Evolutionary conservation across 2,113 vertebrate genomes (phyloP).

Genomic region (Hypanus sabinus): DNA sequence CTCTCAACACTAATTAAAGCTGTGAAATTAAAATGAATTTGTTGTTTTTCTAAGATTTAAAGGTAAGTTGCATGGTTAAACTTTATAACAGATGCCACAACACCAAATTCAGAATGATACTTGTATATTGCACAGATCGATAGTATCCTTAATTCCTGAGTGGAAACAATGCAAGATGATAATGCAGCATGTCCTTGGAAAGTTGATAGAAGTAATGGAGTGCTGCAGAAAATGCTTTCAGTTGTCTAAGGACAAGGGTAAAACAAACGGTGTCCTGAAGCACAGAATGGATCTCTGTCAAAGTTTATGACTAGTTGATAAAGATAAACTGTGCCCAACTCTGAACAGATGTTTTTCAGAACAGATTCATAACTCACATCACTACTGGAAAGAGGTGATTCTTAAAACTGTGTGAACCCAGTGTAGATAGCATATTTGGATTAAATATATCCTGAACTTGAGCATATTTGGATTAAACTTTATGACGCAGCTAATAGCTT

Average conservation of each 20-base stretch:
- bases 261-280: background rate
- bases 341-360: background rate
- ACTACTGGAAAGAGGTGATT: background rate
- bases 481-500: background rate
- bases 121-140: background rate
- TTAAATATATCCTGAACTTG: background rate
- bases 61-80: background rate
- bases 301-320: background rate
- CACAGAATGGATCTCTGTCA: background rate
- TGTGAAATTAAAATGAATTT: background rate
- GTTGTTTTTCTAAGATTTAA: background rate
- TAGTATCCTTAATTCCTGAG: slow-evolving; percentile 1
- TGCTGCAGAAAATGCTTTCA: slow-evolving; percentile 22
- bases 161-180: slow-evolving; percentile 31
- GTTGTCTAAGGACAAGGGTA: background rate
- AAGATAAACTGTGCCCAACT: background rate
- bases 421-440: background rate
- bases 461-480: background rate
- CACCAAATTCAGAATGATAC: background rate
- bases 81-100: background rate
- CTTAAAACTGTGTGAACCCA: background rate
- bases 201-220: slow-evolving; percentile 4
- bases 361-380: background rate
- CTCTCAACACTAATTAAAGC: slow-evolving; percentile 1
- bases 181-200: background rate